A percentile compares a stretch with the other conserved stretches of the same genome.
Conservation (phyloP, 2,888 invertebrate genomes). For the Mystacides longicornis region DNA sequence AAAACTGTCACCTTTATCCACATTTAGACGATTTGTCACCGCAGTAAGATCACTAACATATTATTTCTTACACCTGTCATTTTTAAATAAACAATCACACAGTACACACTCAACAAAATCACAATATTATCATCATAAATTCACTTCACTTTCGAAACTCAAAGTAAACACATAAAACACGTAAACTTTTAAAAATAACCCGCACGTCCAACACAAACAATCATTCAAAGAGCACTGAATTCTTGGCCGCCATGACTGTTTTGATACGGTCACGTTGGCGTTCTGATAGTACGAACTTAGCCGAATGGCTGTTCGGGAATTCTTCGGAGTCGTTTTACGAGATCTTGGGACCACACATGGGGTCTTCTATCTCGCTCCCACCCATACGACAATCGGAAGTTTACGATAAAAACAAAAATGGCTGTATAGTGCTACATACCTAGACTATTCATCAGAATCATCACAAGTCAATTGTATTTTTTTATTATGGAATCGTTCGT, state of each 20-base stretch:
- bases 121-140: slow-evolving; percentile 8
- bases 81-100: slow-evolving; percentile 11
- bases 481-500: too few species aligned
- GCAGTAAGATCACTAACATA: slow-evolving; percentile 37
- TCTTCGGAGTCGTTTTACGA: slow-evolving; percentile 18
- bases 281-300: slow-evolving; percentile 36
- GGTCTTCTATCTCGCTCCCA: slow-evolving; percentile 15
- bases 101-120: slow-evolving; percentile 4
- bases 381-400: not conserved
- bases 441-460: too few species aligned
- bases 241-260: slow-evolving; percentile 50
- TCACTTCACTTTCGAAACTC: slow-evolving; percentile 19
- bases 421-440: too few species aligned
- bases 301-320: slow-evolving; percentile 37
- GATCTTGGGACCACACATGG: slow-evolving; percentile 24
- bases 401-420: not conserved
- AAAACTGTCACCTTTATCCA: slow-evolving; percentile 45
- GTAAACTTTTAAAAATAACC: slow-evolving; percentile 5
- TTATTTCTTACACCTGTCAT: slow-evolving; percentile 51
- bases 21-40: slow-evolving; percentile 53
- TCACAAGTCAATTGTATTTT: too few species aligned
- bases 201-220: slow-evolving; percentile 31
- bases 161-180: slow-evolving; percentile 12
- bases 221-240: slow-evolving; percentile 44
- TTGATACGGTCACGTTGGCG: slow-evolving; percentile 43